A percentile compares a stretch with the other conserved stretches of the same genome.
These are phyloP conservation scores for Australoheros scitulus DNA, from an alignment of 2,113 vertebrate species.

Conservation along the genomic window DNA sequence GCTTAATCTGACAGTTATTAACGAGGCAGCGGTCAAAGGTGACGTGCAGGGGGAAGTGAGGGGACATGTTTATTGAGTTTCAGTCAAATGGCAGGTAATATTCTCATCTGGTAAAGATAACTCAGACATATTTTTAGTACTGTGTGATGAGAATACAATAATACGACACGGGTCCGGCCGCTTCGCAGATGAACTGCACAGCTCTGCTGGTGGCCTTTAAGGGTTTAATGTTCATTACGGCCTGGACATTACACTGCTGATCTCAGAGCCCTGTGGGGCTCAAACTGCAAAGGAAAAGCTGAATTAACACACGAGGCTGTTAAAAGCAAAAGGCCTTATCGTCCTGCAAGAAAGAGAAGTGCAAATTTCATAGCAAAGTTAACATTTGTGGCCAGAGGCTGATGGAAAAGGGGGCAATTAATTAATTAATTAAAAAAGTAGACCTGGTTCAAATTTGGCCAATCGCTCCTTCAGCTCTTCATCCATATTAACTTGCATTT, in stretches of 20 bases:
- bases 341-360: neutral
- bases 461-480: neutral
- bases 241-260: neutral
- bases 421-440: no score
- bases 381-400: no score
- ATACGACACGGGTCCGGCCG: neutral
- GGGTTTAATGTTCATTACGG: constrained; percentile 12
- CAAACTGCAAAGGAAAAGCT: neutral
- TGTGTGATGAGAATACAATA: neutral
- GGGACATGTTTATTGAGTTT: neutral
- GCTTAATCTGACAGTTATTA: constrained; percentile 53
- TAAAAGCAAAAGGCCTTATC: neutral
- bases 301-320: neutral
- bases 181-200: neutral
- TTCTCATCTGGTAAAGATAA: neutral
- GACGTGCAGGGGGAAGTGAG: neutral
- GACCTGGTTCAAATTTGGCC: neutral
- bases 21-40: constrained; percentile 31
- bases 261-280: neutral
- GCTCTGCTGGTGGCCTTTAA: neutral
- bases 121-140: no score
- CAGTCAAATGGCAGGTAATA: neutral
- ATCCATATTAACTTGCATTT: neutral
- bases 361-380: no score
- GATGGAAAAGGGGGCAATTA: no score